Percentiles rank a stretch among this genome's conserved stretches.
Conservation (phyloP, 2,797 vertebrate species). For the Urophycis tenuis region DNA sequence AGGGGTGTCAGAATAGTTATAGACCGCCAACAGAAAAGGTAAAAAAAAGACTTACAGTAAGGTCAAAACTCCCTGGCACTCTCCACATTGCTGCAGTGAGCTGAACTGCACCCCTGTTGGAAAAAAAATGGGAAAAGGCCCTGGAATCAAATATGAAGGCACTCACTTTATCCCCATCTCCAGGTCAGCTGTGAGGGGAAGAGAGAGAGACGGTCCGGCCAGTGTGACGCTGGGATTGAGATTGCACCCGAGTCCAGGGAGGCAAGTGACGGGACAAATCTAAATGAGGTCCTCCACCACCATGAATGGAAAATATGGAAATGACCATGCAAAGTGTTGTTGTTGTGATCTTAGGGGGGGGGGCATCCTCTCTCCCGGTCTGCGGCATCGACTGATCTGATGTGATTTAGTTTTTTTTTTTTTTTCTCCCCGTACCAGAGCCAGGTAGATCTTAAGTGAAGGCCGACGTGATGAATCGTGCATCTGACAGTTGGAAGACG, state of each 20-base stretch:
- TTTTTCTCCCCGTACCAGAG: background rate
- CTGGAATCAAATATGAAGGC: conserved; percentile 57
- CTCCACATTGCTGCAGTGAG: conserved; percentile 63
- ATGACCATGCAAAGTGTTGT: conserved; percentile 73
- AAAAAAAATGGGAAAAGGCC: conserved; percentile 44
- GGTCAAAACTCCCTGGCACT: conserved; percentile 46
- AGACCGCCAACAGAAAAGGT: conserved; percentile 23
- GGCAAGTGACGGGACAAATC: conserved; percentile 70
- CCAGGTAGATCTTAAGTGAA: background rate
- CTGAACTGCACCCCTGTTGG: conserved; percentile 35
- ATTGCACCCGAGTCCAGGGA: conserved; percentile 59
- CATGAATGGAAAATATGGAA: conserved; percentile 74
- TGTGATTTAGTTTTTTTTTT: conserved; percentile 38
- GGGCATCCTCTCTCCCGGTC: conserved; percentile 51
- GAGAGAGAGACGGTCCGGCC: conserved; percentile 59
- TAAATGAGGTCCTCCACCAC: conserved; percentile 64
- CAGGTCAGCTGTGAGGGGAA: conserved; percentile 51
- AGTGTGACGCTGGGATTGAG: conserved; percentile 58
- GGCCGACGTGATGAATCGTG: background rate
- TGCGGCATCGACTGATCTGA: conserved; percentile 25
- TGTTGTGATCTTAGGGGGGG: conserved; percentile 44
- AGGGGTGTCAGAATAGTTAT: background rate
- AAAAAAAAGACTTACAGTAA: conserved; percentile 60
- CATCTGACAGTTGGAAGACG: background rate
- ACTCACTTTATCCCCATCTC: conserved; percentile 81